These are phyloP conservation scores for Sinocyclocheilus rhinocerous DNA, from an alignment of 2,113 vertebrate genomes.

Conservation along the genomic window DNA sequence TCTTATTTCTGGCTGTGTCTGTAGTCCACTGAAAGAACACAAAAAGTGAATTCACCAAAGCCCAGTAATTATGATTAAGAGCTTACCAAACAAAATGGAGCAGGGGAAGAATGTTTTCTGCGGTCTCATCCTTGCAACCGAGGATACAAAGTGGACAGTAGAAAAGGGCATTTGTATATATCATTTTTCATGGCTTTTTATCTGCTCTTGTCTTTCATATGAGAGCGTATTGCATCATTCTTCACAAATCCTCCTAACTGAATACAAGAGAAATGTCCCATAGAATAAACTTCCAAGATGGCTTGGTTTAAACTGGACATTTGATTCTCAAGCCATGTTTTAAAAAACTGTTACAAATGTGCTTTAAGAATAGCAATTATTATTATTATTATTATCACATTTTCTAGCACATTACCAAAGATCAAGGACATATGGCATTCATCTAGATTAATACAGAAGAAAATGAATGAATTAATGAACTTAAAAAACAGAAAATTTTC, in stretches of 20 bases:
- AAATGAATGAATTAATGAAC: no score
- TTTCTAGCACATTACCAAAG: no score
- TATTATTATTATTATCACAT: not conserved
- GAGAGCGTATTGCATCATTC: not conserved
- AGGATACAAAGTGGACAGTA: constrained; percentile 19
- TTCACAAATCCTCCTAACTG: constrained; percentile 19
- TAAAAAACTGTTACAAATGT: no score
- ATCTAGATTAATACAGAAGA: no score
- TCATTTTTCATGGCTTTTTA: not conserved
- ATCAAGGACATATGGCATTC: no score
- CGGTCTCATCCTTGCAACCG: constrained; percentile 11
- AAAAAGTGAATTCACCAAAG: constrained; percentile 59
- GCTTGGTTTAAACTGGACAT: not conserved
- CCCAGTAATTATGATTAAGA: constrained; percentile 66
- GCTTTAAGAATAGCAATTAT: not conserved
- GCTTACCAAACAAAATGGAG: constrained; percentile 58
- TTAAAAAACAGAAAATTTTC: no score
- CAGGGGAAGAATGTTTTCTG: constrained; percentile 18
- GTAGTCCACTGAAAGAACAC: constrained; percentile 53
- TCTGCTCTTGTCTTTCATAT: not conserved
- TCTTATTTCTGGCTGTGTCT: constrained; percentile 63
- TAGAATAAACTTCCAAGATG: not conserved
- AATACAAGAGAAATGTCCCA: not conserved
- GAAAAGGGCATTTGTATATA: constrained; percentile 8
- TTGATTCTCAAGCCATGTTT: not conserved